Percentiles rank a stretch among this genome's conserved stretches.
Evolutionary conservation across 2,888 invertebrate species (phyloP).

Genomic region (Sarcophaga caerulescens): DNA sequence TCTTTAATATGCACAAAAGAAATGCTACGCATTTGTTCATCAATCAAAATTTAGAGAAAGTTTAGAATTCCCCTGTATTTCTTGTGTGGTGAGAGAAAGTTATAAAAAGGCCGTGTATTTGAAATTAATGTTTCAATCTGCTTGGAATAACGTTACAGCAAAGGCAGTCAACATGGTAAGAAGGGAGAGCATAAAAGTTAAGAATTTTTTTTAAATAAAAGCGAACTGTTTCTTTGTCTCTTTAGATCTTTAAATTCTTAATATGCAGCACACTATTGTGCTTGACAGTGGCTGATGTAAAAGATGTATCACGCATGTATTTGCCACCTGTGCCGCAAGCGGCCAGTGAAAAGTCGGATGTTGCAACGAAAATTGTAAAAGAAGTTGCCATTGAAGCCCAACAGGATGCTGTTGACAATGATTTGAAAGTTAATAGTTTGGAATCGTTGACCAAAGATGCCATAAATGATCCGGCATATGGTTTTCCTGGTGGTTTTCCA

Average conservation of each 20-base stretch:
- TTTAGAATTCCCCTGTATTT: constrained; percentile 26
- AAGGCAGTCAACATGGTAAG: constrained; percentile 45
- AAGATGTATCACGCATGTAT: constrained; percentile 74
- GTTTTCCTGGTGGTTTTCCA: constrained; percentile 52
- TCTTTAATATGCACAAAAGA: not conserved
- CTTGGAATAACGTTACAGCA: not conserved
- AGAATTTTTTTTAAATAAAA: not conserved
- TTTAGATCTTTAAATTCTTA: constrained; percentile 52
- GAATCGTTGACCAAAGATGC: constrained; percentile 37
- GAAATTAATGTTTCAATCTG: constrained; percentile 30
- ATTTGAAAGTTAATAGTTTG: constrained; percentile 4
- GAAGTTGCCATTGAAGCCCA: not conserved
- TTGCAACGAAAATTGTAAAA: not conserved
- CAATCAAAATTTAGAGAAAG: constrained; percentile 58
- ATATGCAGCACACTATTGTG: constrained; percentile 73
- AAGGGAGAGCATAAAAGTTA: not conserved
- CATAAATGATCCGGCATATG: constrained; percentile 75
- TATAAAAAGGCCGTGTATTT: constrained; percentile 52
- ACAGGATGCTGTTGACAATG: constrained; percentile 35
- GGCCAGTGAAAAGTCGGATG: not conserved
- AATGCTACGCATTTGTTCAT: constrained; percentile 22
- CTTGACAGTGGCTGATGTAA: constrained; percentile 78
- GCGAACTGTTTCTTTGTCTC: not conserved
- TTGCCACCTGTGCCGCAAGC: constrained; percentile 71
- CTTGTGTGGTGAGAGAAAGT: constrained; percentile 2